Evolutionary conservation across 2,113 vertebrate genomes (phyloP).

Genomic region (Varanus salvator): DNA sequence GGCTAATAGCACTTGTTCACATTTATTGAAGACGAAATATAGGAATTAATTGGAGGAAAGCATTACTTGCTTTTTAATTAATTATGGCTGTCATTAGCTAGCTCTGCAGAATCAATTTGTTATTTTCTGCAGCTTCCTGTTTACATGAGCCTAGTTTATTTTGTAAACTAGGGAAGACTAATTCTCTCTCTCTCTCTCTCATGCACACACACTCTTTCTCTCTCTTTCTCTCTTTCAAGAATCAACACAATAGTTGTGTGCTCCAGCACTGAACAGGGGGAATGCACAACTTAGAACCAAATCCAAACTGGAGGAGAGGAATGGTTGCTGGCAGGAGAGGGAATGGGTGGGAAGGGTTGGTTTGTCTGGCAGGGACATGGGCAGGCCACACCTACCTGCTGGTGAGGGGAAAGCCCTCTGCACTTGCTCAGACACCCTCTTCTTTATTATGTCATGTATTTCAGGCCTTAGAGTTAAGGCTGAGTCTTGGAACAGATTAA

Average conservation of each 20-base stretch:
- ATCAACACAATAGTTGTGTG: background rate
- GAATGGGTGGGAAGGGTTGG: background rate
- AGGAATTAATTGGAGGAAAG: conserved; percentile 7
- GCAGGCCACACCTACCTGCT: background rate
- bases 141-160: background rate
- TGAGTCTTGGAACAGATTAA: background rate
- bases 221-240: background rate
- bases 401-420: background rate
- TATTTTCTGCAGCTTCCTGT: background rate
- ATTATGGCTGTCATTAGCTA: background rate
- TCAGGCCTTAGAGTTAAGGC: background rate
- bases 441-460: background rate
- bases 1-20: background rate
- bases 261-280: background rate
- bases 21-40: background rate
- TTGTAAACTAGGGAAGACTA: background rate
- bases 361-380: background rate
- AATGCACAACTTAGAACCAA: background rate
- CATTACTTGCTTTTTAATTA: background rate
- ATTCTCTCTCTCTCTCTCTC: background rate
- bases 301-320: background rate
- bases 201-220: background rate
- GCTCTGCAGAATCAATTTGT: background rate
- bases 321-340: background rate
- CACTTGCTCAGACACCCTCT: background rate